These are phyloP conservation scores for Oasisia sp. DNA, from an alignment of 2,888 invertebrate species.

Conservation along the genomic window DNA sequence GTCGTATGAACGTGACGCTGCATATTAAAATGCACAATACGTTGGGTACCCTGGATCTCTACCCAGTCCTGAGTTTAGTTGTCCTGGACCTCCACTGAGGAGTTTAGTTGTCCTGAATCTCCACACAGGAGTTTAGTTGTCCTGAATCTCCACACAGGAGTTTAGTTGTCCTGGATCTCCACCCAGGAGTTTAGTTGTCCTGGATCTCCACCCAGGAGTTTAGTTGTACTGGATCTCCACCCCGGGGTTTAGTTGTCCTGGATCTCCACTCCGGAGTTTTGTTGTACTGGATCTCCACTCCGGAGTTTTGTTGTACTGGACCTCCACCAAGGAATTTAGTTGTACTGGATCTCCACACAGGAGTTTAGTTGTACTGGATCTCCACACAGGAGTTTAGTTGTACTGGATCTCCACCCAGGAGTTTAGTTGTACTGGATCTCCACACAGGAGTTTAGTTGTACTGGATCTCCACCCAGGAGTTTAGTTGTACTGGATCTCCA, in stretches of 20 bases:
- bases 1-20: too few species aligned
- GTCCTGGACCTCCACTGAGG: too few species aligned
- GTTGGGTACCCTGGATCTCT: too few species aligned
- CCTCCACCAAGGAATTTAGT: neutral
- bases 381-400: neutral
- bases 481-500: too few species aligned
- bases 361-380: neutral
- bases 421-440: neutral
- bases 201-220: neutral
- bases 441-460: neutral
- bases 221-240: neutral
- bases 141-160: too few species aligned
- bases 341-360: neutral
- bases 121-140: too few species aligned
- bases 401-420: neutral
- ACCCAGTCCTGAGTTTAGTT: too few species aligned
- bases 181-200: neutral
- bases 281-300: neutral
- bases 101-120: too few species aligned
- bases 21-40: too few species aligned
- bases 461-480: too few species aligned
- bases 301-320: neutral
- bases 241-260: neutral
- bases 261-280: neutral
- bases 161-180: too few species aligned